Evolutionary conservation across 2,797 vertebrate species (phyloP).

Genomic region (Adelosebastes latens): DNA sequence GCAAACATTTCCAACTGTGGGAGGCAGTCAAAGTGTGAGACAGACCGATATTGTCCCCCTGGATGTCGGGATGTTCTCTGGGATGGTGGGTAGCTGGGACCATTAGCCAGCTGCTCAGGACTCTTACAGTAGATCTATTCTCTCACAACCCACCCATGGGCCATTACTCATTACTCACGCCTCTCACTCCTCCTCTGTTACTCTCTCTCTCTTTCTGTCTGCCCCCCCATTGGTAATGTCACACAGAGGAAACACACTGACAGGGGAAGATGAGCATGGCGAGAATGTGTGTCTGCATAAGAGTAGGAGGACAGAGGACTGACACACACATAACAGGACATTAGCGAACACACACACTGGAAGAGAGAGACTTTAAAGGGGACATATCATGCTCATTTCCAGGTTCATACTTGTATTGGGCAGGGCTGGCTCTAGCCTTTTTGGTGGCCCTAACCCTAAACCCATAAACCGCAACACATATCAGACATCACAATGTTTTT

Average conservation of each 20-base stretch:
- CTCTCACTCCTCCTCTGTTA: slow-evolving; percentile 61
- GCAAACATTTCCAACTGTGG: background rate
- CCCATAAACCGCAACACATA: too few species aligned
- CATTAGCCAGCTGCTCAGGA: slow-evolving; percentile 68
- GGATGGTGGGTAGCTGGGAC: slow-evolving; percentile 61
- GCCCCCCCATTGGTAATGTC: slow-evolving; percentile 51
- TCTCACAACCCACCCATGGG: slow-evolving; percentile 67
- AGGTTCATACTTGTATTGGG: background rate
- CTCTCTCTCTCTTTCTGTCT: slow-evolving; percentile 2
- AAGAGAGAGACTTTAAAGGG: background rate
- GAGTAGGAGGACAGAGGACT: slow-evolving; percentile 50
- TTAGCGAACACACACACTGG: background rate
- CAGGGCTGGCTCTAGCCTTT: too few species aligned
- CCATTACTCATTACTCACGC: slow-evolving; percentile 71
- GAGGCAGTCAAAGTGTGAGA: slow-evolving; percentile 26
- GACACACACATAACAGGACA: slow-evolving; percentile 2
- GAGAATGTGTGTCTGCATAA: slow-evolving; percentile 52
- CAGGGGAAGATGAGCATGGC: slow-evolving; percentile 44
- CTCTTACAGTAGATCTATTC: slow-evolving; percentile 78
- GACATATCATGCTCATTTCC: background rate
- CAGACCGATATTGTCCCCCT: slow-evolving; percentile 66
- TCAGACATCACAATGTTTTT: background rate
- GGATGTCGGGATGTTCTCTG: slow-evolving; percentile 50
- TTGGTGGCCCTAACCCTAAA: too few species aligned
- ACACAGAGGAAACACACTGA: slow-evolving; percentile 47